phyloP scores from a whole-genome alignment of 2,113 vertebrate genomes.

The Pithys albifrons region DNA sequence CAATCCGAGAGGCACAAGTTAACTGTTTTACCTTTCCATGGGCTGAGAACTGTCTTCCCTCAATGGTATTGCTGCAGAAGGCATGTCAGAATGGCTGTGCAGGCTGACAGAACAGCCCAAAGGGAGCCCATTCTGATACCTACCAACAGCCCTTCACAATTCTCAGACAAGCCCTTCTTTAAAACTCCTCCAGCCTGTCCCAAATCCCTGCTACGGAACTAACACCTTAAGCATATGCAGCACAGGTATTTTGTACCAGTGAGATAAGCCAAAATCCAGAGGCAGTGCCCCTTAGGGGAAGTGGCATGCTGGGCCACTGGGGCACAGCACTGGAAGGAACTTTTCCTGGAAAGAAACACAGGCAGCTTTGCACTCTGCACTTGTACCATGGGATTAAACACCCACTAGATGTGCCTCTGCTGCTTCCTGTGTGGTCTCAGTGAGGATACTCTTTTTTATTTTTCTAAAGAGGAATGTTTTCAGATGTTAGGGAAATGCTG shows the following conservation, averaged over 20 bases:
- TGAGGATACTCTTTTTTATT: background rate
- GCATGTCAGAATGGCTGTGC: rapidly evolving
- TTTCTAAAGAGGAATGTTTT: background rate
- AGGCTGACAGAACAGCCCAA: background rate
- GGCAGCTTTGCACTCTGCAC: background rate
- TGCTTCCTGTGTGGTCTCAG: background rate
- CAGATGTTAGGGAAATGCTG: background rate
- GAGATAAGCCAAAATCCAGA: background rate
- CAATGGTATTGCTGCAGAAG: background rate
- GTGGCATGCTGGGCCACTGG: rapidly evolving
- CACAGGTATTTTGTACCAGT: background rate
- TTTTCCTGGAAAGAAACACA: background rate
- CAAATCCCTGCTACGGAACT: background rate
- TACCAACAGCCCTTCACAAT: background rate
- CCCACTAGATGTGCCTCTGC: background rate
- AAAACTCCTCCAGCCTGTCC: background rate
- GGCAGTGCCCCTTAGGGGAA: rapidly evolving
- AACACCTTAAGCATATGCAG: background rate
- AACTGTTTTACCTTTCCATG: background rate
- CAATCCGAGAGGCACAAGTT: background rate
- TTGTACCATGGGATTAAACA: background rate
- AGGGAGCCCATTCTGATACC: background rate
- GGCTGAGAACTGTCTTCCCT: background rate
- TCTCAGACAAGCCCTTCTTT: background rate
- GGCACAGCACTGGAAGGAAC: no score